Evolutionary conservation across 1,140 invertebrate species (phyloP).

Genomic region (Psilanteris sp.): DNA sequence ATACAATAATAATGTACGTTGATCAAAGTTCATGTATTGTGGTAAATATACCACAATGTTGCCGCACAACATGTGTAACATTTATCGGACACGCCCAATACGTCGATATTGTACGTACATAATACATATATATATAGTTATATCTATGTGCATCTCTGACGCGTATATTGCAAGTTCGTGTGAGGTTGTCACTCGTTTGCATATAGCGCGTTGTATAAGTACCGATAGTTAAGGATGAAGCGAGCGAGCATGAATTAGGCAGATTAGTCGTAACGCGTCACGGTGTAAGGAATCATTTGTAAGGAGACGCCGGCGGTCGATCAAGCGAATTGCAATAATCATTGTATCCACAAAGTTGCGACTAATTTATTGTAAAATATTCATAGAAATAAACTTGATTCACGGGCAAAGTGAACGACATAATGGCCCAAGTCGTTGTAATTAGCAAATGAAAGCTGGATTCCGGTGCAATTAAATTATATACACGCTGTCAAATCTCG

Average conservation of each 20-base stretch:
- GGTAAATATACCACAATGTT: conserved; percentile 28
- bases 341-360: too few species aligned
- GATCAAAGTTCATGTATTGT: conserved; percentile 21
- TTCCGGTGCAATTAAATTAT: too few species aligned
- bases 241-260: conserved; percentile 44
- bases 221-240: conserved; percentile 47
- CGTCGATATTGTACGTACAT: conserved; percentile 56
- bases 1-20: too few species aligned
- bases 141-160: too few species aligned
- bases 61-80: conserved; percentile 35
- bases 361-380: too few species aligned
- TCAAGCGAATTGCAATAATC: conserved; percentile 9
- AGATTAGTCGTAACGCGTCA: conserved; percentile 29
- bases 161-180: conserved; percentile 46
- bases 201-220: conserved; percentile 33
- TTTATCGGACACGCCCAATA: conserved; percentile 52
- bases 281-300: conserved; percentile 11
- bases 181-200: conserved; percentile 49
- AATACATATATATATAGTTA: conserved; percentile 43
- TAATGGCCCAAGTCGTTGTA: too few species aligned
- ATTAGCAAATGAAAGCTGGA: too few species aligned
- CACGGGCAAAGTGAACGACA: too few species aligned
- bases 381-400: too few species aligned
- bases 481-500: too few species aligned
- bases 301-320: conserved; percentile 26